phyloP scores from a whole-genome alignment of 2,888 invertebrate genomes.

The Scelioninae gen. 1 region DNA sequence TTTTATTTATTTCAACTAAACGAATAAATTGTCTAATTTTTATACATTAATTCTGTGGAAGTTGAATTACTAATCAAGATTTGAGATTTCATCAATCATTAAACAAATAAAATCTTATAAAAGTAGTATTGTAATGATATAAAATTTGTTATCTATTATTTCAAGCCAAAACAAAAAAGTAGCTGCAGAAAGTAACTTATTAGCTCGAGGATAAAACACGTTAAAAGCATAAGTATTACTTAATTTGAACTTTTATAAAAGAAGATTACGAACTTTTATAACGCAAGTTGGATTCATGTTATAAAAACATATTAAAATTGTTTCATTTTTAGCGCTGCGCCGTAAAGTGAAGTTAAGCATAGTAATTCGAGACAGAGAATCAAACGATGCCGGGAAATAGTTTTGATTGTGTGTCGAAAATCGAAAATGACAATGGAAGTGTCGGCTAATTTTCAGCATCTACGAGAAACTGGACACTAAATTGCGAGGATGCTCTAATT shows the following conservation, averaged over 20 bases:
- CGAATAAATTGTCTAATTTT: too few species aligned
- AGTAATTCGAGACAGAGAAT: neutral
- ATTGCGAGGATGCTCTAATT: too few species aligned
- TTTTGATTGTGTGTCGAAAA: slow-evolving; percentile 16
- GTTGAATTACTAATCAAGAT: too few species aligned
- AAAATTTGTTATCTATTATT: too few species aligned
- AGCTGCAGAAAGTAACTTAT: neutral
- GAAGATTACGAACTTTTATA: slow-evolving; percentile 25
- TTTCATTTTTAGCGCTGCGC: slow-evolving; percentile 9
- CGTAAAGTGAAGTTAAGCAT: neutral
- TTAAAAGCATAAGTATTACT: neutral
- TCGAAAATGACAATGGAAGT: slow-evolving; percentile 27
- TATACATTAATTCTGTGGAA: too few species aligned
- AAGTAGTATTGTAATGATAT: too few species aligned
- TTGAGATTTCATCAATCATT: too few species aligned
- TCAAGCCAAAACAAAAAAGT: too few species aligned
- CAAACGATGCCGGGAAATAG: neutral
- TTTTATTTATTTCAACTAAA: too few species aligned
- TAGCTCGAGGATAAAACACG: too few species aligned
- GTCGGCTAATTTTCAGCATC: slow-evolving; percentile 43
- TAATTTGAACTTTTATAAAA: slow-evolving; percentile 21
- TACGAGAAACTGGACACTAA: too few species aligned
- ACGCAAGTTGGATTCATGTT: slow-evolving; percentile 9
- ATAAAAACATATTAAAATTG: slow-evolving; percentile 36
- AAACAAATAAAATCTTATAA: too few species aligned